These are phyloP conservation scores for Serripes groenlandicus DNA, from an alignment of 2,888 invertebrate species.

Conservation along the genomic window DNA sequence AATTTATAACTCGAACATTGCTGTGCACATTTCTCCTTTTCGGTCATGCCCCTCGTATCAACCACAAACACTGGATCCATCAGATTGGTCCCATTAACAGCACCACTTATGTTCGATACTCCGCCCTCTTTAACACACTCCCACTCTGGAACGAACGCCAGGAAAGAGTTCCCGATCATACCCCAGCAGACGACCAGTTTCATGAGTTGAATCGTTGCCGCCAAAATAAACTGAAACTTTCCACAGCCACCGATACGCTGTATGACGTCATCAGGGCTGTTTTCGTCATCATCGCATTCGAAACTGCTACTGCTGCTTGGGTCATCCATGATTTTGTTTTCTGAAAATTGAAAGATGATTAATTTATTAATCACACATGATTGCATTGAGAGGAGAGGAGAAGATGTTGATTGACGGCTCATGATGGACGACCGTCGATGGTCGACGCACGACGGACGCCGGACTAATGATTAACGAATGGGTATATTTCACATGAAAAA, in stretches of 20 bases:
- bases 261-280: conserved; percentile 37
- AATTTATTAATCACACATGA: background rate
- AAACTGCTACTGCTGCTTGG: background rate
- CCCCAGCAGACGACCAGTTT: conserved; percentile 47
- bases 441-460: too few species aligned
- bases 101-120: background rate
- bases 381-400: background rate
- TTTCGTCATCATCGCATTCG: conserved; percentile 3
- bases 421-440: too few species aligned
- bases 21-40: background rate
- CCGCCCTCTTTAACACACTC: conserved; percentile 20
- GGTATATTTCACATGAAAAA: too few species aligned
- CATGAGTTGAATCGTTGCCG: conserved; percentile 38
- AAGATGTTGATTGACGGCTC: background rate
- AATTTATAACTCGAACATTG: conserved; percentile 18
- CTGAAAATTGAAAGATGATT: background rate
- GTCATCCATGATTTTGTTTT: background rate
- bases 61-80: background rate
- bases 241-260: conserved; percentile 37
- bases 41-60: conserved; percentile 9
- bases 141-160: conserved; percentile 48
- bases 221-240: conserved; percentile 34
- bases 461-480: too few species aligned
- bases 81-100: background rate
- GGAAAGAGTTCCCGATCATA: conserved; percentile 31